Evolutionary conservation across 2,888 invertebrate species (phyloP).

Genomic region (Cataglyphis albicans): DNA sequence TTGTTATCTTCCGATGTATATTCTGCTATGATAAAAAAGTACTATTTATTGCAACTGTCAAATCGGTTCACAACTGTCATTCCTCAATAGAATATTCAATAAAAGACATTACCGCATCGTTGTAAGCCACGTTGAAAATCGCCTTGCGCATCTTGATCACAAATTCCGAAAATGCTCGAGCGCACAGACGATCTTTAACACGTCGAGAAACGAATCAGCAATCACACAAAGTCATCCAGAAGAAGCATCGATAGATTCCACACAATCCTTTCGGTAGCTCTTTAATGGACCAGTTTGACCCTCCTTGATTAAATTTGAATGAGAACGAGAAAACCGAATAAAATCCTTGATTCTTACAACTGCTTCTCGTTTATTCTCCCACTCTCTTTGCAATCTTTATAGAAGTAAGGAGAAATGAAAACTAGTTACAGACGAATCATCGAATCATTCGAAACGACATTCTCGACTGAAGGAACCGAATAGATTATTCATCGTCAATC

Average conservation of each 20-base stretch:
- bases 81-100: neutral
- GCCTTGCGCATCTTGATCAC: constrained; percentile 8
- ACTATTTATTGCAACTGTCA: neutral
- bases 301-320: neutral
- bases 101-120: constrained; percentile 28
- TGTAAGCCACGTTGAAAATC: constrained; percentile 27
- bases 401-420: neutral
- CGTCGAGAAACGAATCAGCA: neutral
- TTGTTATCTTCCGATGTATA: neutral
- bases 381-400: neutral
- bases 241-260: neutral
- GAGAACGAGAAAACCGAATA: neutral
- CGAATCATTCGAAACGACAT: neutral
- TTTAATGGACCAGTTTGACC: neutral
- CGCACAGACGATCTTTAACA: neutral
- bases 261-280: neutral
- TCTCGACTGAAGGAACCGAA: neutral
- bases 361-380: constrained; percentile 12
- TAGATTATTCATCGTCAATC: neutral
- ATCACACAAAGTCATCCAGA: neutral
- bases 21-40: neutral
- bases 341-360: constrained; percentile 19
- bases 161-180: neutral
- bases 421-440: neutral
- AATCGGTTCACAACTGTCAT: neutral